Evolutionary conservation across 2,888 invertebrate genomes (phyloP), one percentile per base, ranked within the genome.

Genomic region (Thera britannica): DNA sequence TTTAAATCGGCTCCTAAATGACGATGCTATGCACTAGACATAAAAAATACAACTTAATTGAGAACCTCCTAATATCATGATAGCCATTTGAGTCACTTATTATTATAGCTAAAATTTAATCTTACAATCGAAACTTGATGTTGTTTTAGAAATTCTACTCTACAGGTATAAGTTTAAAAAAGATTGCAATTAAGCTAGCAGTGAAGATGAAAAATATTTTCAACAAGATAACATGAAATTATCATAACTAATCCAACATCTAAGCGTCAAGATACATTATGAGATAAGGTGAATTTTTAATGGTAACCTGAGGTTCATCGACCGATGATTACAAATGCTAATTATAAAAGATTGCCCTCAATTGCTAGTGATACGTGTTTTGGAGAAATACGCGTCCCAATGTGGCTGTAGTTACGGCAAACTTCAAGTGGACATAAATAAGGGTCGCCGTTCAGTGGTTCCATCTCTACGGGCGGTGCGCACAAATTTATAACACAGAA

Each of bases 341-440:
- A 85, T 86, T 85, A 83, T 78, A 76, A 77, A 75, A 79, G 77
- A 81, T 79, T 78, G 79, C 75, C 72, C 73, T 72, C 73, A 74
- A 75, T 75, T 78, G 73, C 80, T 83, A 80, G 78, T 72, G 78
- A 79, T 81, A 80, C 82, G 83, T 84, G 83, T 84, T 85, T 86
- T 83, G 82, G 79, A 86, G 85, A 88, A 86, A 84, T 81, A 81
- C 76, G 77, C 77, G 83, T 79, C 81, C 83, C 83, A 79, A 81
- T 83, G 83, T 84, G 83, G 81, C 83, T 85, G 86, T 88, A 87
- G 86, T 82, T 88, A 85, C 86, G 82, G 83, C 85, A 85, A 92
- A 90, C 90, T 92, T 91, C 87, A 90, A 92, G 91, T 90, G 92
- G 90, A 90, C 91, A 90, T 93, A 93, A 93, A 93, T 92, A 93